These are phyloP conservation scores for Melanargia galathea DNA, from an alignment of 2,888 invertebrate genomes.

Conservation along the genomic window DNA sequence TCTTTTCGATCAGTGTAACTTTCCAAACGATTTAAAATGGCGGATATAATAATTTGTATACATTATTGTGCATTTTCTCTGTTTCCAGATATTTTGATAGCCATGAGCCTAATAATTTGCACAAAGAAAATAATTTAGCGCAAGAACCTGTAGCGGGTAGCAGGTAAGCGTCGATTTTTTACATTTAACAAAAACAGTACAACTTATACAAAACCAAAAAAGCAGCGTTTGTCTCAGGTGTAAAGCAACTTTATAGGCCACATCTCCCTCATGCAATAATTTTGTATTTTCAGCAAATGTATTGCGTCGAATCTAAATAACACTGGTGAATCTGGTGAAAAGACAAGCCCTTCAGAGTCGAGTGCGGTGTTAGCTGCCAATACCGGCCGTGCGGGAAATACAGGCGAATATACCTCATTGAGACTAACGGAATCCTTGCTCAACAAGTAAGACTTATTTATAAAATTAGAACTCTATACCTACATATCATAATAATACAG, in stretches of 20 bases:
- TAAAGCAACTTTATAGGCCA: not conserved
- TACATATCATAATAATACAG: no score
- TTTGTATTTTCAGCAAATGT: constrained; percentile 45
- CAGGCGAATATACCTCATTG: not conserved
- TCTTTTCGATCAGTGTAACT: no score
- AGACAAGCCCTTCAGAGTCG: constrained; percentile 40
- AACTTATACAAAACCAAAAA: not conserved
- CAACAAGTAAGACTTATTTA: constrained; percentile 52
- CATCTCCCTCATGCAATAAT: not conserved
- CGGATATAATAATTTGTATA: not conserved
- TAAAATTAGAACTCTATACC: not conserved
- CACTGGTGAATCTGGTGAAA: constrained; percentile 47
- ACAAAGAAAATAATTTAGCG: not conserved
- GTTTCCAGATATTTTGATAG: constrained; percentile 44
- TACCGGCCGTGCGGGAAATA: constrained; percentile 13
- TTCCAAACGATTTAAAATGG: constrained; percentile 1
- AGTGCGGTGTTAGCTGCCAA: constrained; percentile 39
- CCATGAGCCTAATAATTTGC: constrained; percentile 32
- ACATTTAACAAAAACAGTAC: not conserved
- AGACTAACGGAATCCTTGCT: constrained; percentile 60
- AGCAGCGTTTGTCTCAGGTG: no score
- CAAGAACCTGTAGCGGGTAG: not conserved
- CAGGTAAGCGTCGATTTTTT: constrained; percentile 25
- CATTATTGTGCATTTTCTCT: not conserved
- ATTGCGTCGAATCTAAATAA: constrained; percentile 36